Evolutionary conservation across 2,113 vertebrate species (phyloP), one percentile per base, ranked within the genome.

Genomic region (Acrocephalus kingi): DNA sequence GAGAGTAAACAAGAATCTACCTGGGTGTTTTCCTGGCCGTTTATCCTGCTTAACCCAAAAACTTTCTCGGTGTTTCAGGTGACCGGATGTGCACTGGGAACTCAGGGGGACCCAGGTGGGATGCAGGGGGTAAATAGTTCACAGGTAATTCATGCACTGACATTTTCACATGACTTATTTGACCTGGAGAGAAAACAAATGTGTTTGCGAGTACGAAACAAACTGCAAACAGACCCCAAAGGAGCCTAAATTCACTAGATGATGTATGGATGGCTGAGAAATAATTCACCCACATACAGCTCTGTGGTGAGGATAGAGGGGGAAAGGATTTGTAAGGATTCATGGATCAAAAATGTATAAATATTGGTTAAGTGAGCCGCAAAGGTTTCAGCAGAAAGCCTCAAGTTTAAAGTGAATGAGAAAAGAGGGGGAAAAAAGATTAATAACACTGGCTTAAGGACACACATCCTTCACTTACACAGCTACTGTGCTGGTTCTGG

Each of bases 161-260:
- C 69, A 30, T 86, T 89, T 97, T 88, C 82, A 86, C 61, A 56
- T 46, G 56, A 54, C 22, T 71, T 72, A 45, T 68, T 75, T 93
- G 90, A 94, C 92, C 68, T 1, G 6, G 30, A 74, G 82, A 64
- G 61, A 96, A 88, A 95, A 90, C 72, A 94, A 95, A 95, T 68
- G 79, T 10, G 61, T 81, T 92, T 87, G 62, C 37, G 31, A 37
- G 49, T 16, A 27, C 62, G 58, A 87, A 94, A 27, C 67, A 80
- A 79, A 82, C 43, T 39, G 67, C 87, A 93, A 78, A 86, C 52
- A 68, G 35, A 11, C 2, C 59, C 72, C 31, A 2, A 22, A 73
- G 62, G 22, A 73, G 19, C 67, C 20, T n/a, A 41, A 88, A 35
- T 82, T 72, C 69, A 48, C 33, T 6, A 4, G 56, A 1, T 86